Evolutionary conservation across 2,797 vertebrate genomes (phyloP), one percentile per base, ranked within the genome.

Genomic region (Myotis planiceps): DNA sequence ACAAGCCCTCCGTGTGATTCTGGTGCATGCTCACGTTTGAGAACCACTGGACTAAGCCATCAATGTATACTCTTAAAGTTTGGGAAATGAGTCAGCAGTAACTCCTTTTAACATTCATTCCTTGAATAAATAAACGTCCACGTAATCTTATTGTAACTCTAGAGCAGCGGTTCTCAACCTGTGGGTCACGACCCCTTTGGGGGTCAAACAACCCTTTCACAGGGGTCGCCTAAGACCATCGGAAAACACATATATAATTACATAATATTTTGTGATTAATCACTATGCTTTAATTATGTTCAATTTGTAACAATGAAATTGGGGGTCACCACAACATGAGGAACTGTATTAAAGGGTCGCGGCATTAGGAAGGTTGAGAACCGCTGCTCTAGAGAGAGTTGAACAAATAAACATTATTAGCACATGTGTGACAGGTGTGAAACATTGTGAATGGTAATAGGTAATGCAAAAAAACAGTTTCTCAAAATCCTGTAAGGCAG

Each of bases 401-500:
- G 81, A 74, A 94, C 85, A 93, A 79, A 83, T 47, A 45, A 90
- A 60, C 25, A 60, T 37, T 42, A 19, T 32, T 81, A 74, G 79
- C 76, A 60, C 39, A 27, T 9, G 29, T 68, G 69, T 88, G 80
- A 79, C 66, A 82, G 60, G 42, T 86, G 34, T 47, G 49, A 68
- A 51, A 66, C 14, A 34, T 0, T 75, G 37, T 76, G 42, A 95
- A 72, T 47, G 45, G 25, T 95, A 95, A 89, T 86, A 88, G 9
- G 10, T 84, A 47, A 58, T 39, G 34, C 80, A 87, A 74, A 93
- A 45, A 79, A 58, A 84, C 9, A 45, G 23, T 63, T 95, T 60
- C 83, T 96, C 89, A 89, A 96, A 93, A 81, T 79, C 45, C 75
- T 85, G 2, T 18, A 74, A 90, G n/a, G 81, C 42, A 34, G 58